phyloP scores from a whole-genome alignment of 2,113 vertebrate genomes.

The Antidorcas marsupialis region DNA sequence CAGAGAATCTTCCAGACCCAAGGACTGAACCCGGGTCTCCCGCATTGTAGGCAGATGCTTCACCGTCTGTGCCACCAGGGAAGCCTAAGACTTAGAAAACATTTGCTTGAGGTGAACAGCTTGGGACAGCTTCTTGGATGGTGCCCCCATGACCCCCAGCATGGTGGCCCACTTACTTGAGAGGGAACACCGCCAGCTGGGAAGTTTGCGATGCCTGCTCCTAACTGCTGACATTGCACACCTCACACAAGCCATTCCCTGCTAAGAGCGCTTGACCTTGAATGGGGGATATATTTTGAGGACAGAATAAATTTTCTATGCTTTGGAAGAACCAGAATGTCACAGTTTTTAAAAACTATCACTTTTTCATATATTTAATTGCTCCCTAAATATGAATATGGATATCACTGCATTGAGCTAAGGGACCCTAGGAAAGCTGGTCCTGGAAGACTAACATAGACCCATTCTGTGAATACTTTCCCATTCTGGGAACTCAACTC shows the following conservation, averaged over 20 bases:
- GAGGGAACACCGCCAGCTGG: not conserved
- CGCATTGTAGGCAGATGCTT: too few relatives aligned
- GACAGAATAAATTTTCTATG: not conserved
- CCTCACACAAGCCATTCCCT: not conserved
- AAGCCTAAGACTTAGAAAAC: not conserved
- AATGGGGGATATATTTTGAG: not conserved
- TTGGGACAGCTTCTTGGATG: not conserved
- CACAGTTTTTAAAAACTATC: not conserved
- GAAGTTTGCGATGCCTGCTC: not conserved
- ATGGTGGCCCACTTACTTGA: not conserved
- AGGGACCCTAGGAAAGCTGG: not conserved
- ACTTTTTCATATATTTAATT: not conserved
- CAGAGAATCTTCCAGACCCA: too few relatives aligned
- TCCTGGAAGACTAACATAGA: not conserved
- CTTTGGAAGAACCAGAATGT: not conserved
- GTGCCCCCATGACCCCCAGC: not conserved
- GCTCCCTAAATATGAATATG: not conserved
- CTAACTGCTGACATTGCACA: not conserved
- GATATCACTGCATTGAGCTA: not conserved
- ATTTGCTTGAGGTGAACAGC: not conserved
- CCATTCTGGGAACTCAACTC: not conserved
- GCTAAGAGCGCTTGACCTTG: not conserved
- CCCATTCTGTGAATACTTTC: not conserved
- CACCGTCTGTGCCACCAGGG: too few relatives aligned
- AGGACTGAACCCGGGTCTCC: too few relatives aligned